Evolutionary conservation across 2,888 invertebrate species (phyloP).

Genomic region (Drosophila setosimentum): DNA sequence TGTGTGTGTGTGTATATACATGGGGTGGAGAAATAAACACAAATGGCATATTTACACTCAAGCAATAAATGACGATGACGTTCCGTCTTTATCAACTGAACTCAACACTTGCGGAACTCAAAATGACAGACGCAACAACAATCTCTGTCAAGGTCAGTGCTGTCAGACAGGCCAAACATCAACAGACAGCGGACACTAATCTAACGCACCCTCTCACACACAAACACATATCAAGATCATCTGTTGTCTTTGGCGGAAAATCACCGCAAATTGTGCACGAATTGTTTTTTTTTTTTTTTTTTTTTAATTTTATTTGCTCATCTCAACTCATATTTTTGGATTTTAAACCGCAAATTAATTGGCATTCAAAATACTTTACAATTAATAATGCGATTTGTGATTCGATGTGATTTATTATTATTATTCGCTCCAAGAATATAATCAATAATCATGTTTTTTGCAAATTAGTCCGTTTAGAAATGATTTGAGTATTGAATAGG

Average conservation of each 20-base stretch:
- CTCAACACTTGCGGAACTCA: background rate
- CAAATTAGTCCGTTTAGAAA: background rate
- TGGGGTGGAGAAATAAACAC: conserved; percentile 26
- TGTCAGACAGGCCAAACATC: conserved; percentile 42
- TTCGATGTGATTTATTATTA: conserved; percentile 1
- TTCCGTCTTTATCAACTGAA: conserved; percentile 31
- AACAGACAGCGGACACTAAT: background rate
- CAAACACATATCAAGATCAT: conserved; percentile 3
- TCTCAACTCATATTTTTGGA: background rate
- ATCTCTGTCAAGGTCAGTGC: conserved; percentile 46
- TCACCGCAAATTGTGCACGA: background rate
- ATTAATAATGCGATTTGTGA: conserved; percentile 12
- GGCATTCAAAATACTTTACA: conserved; percentile 7
- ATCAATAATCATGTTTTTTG: background rate
- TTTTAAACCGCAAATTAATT: conserved; percentile 6
- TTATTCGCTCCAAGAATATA: background rate
- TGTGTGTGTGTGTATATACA: background rate
- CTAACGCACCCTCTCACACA: background rate
- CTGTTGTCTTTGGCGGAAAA: conserved; percentile 32
- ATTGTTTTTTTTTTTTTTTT: background rate
- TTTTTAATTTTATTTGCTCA: no score
- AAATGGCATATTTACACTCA: conserved; percentile 43
- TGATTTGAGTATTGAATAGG: background rate
- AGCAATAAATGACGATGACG: conserved; percentile 7
- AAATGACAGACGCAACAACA: conserved; percentile 2